Evolutionary conservation across 2,888 invertebrate species (phyloP), one percentile per base, ranked within the genome.

Genomic region (Melipona beecheii): DNA sequence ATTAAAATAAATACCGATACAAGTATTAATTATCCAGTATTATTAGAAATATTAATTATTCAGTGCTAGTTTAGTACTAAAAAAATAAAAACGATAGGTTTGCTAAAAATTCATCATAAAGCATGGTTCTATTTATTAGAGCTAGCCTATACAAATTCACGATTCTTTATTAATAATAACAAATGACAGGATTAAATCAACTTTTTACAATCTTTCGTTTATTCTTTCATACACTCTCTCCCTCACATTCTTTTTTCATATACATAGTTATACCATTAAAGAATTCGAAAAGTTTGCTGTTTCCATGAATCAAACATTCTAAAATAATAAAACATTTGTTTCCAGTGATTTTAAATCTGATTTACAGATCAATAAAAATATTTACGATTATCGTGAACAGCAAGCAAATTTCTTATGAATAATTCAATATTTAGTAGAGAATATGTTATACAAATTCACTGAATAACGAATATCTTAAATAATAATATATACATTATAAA

Each of bases 71-170:
- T 9, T 43, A 43, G 9, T 43, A 43, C 43, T 19, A 31, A 19
- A 62, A 36, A n/a, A 15, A 36, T 21, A 5, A 36, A 73, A 56
- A 50, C n/a, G 64, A 70, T 69, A 75, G 70, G 31, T 54, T 75
- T 66, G 71, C 60, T 75, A 36, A 54, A 64, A 83, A 54, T 78
- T 74, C 43, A 54, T 70, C 15, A 36, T 80, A 80, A 84, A 84
- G 80, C 80, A 50, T 64, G 74, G 70, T 74, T 80, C 72, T 80
- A 80, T 85, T 85, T 84, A 85, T 83, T 85, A 76, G 70, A 80
- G 73, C 77, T 81, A 60, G 31, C 83, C 74, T 87, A 85, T 87
- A 87, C 85, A 87, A 87, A 87, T 87, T 83, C 56, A 84, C 75
- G 81, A 68, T 75, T 78, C 69, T 80, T 83, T 85, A 87, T 85